Evolutionary conservation across 2,888 invertebrate species (phyloP), one percentile per base, ranked within the genome.

Genomic region (Ctenicera cuprea): DNA sequence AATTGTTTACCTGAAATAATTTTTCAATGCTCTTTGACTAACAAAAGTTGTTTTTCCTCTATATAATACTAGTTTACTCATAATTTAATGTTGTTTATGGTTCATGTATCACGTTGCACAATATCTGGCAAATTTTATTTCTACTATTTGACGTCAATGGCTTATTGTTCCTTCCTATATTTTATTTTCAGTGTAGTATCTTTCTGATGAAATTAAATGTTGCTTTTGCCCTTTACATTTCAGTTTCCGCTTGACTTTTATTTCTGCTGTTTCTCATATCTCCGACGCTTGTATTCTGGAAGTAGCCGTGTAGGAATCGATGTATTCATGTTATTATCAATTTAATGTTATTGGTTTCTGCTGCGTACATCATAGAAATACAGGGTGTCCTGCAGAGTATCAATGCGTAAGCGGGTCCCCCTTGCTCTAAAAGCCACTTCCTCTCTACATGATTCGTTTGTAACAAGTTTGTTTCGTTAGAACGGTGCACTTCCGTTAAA

Each of bases 401-500:
- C 41, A 12, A 14, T 20, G 38, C n/a, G 9, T 30, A 54, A 33
- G 5, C 33, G 1, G 9, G 7, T 33, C 33, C 33, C 52, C n/a
- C 30, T 22, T 30, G 8, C 38, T 11, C 4, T 38, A n/a, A 62
- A 20, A 33, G 11, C 57, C 59, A 38, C 45, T 62, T 62, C 62
- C 43, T 45, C 45, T 45, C 26, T 12, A 11, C 45, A 45, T 45
- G 62, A 62, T 62, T 59, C 62, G 62, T 62, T 62, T 59, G 45
- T 48, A 68, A 61, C 57, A 61, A 30, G 48, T 64, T 57, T 30
- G 38, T 70, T 63, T 45, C 63, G 30, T 63, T 69, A 26, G 20
- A 38, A 16, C 61, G 50, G 26, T 41, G 22, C 41, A 48, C 64
- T 73, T 73, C 73, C 73, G 73, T 73, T 69, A 38, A 18, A 48